phyloP scores from a whole-genome alignment of 1,140 invertebrate species.

The Dendroctonus valens region DNA sequence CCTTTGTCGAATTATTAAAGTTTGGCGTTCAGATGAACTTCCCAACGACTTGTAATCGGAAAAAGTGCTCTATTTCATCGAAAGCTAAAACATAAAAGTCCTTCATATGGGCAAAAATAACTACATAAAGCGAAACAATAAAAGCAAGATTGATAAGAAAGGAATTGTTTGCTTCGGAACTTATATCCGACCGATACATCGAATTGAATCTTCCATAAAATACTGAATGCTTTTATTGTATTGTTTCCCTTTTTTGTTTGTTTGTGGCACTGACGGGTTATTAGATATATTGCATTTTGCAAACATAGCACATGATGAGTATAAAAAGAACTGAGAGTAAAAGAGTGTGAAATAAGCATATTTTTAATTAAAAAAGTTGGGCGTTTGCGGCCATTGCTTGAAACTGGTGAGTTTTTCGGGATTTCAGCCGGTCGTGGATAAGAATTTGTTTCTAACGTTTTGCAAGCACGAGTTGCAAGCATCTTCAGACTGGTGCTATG shows the following conservation, averaged over 20 bases:
- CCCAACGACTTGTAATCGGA: not conserved
- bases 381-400: too few species aligned
- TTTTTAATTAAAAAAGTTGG: not conserved
- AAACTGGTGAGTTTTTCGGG: too few species aligned
- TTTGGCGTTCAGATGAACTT: not conserved
- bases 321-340: not conserved
- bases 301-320: not conserved
- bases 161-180: not conserved
- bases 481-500: too few species aligned
- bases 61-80: not conserved
- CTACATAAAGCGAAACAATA: not conserved
- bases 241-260: not conserved
- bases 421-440: too few species aligned
- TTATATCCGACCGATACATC: constrained; percentile 7
- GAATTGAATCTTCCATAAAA: constrained; percentile 6
- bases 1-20: too few species aligned
- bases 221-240: constrained; percentile 1
- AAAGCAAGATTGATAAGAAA: constrained; percentile 10
- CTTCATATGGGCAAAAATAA: not conserved
- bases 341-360: not conserved
- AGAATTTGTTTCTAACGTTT: too few species aligned
- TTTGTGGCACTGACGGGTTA: not conserved
- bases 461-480: too few species aligned
- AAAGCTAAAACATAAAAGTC: not conserved
- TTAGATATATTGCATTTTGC: not conserved